Evolutionary conservation across 2,888 invertebrate species (phyloP).

Genomic region (Argyresthia goedartella): DNA sequence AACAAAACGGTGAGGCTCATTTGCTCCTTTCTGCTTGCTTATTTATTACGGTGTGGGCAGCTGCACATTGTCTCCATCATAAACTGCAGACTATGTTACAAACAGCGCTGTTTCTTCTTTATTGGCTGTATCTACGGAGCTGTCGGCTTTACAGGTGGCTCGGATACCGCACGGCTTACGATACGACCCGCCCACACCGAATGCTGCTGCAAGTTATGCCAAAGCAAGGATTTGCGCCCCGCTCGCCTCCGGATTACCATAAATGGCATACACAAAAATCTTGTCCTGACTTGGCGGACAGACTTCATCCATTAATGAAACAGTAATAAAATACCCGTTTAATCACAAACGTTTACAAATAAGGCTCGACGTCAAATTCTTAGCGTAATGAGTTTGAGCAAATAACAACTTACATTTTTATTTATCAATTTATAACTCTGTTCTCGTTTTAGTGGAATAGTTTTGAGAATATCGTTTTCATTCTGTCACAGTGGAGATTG

Average conservation of each 20-base stretch:
- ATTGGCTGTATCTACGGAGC: constrained; percentile 19
- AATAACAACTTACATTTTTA: constrained; percentile 32
- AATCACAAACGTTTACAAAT: constrained; percentile 1
- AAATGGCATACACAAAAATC: constrained; percentile 5
- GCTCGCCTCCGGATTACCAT: constrained; percentile 21
- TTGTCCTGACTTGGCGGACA: constrained; percentile 2
- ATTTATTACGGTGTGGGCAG: neutral
- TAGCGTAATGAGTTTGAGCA: constrained; percentile 23
- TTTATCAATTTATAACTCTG: constrained; percentile 27
- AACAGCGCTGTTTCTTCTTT: constrained; percentile 18
- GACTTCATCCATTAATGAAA: neutral
- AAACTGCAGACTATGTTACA: neutral
- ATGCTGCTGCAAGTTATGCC: constrained; percentile 45
- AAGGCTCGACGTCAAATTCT: constrained; percentile 1
- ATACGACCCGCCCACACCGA: constrained; percentile 44
- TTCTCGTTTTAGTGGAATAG: constrained; percentile 33
- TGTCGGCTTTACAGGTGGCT: constrained; percentile 43
- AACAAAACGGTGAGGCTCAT: too few species aligned
- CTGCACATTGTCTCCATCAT: neutral
- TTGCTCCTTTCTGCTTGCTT: too few species aligned
- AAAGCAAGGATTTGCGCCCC: constrained; percentile 52
- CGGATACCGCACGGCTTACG: constrained; percentile 43
- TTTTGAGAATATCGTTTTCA: constrained; percentile 38
- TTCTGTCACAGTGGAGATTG: constrained; percentile 30
- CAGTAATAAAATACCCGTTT: constrained; percentile 4